Conservation (phyloP, 1,140 invertebrate species). For the Lutraria rhynchaena region DNA sequence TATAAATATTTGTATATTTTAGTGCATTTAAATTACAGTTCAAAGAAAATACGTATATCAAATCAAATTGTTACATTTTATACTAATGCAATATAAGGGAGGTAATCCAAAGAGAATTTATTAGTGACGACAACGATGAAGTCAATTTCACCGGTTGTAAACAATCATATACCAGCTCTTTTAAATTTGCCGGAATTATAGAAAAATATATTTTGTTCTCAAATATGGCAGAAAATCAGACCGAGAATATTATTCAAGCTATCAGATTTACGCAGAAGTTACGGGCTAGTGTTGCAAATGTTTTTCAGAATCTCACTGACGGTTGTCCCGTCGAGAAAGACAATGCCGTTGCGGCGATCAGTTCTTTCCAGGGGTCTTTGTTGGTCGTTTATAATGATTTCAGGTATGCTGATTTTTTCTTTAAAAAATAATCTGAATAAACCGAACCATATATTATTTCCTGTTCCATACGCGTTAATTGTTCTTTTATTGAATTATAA, state of each 20-base stretch:
- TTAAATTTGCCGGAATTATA: not conserved
- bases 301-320: slow-evolving; percentile 67
- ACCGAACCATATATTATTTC: too few relatives aligned
- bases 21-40: too few relatives aligned
- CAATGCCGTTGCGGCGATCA: slow-evolving; percentile 62
- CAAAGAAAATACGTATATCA: too few relatives aligned
- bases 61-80: too few relatives aligned
- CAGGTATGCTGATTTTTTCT: slow-evolving; percentile 42
- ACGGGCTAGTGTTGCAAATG: slow-evolving; percentile 65
- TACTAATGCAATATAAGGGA: too few relatives aligned
- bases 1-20: too few relatives aligned
- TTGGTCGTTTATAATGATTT: slow-evolving; percentile 68
- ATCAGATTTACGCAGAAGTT: slow-evolving; percentile 69
- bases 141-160: too few relatives aligned
- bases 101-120: too few relatives aligned
- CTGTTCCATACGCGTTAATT: too few relatives aligned
- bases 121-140: too few relatives aligned
- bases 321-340: slow-evolving; percentile 58
- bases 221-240: slow-evolving; percentile 66
- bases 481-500: too few relatives aligned
- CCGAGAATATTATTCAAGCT: slow-evolving; percentile 62
- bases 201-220: not conserved
- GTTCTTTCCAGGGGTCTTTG: slow-evolving; percentile 64
- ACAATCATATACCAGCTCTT: not conserved
- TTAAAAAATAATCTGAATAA: too few relatives aligned